phyloP scores from a whole-genome alignment of 2,888 invertebrate genomes.

The Caenorhabditis zanzibari region DNA sequence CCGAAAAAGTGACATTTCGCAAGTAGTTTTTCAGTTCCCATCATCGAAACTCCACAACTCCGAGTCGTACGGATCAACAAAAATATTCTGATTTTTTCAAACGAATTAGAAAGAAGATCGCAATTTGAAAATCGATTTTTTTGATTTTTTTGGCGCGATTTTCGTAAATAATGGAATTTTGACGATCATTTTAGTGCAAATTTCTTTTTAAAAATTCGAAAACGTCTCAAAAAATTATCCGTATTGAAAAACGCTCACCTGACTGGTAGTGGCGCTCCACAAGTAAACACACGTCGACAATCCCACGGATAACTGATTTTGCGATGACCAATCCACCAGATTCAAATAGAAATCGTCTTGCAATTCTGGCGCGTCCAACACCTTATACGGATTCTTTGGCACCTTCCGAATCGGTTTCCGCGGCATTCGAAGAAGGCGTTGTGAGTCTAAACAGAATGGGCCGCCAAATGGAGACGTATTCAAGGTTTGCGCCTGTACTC shows the following conservation, averaged over 20 bases:
- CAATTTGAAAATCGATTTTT: no score
- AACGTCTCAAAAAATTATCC: background rate
- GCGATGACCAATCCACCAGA: slow-evolving; percentile 99
- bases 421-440: slow-evolving; percentile 94
- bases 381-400: slow-evolving; percentile 98
- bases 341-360: slow-evolving; percentile 99
- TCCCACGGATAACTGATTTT: slow-evolving; percentile 98
- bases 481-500: background rate
- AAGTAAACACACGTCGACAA: slow-evolving; percentile 97
- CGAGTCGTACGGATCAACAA: no score
- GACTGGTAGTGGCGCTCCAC: slow-evolving; percentile 99
- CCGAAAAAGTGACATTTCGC: no score
- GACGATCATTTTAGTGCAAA: no score
- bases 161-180: no score
- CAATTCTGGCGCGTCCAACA: slow-evolving; percentile 94
- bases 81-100: no score
- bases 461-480: slow-evolving; percentile 85
- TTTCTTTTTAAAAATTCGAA: no score
- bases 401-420: slow-evolving; percentile 98
- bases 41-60: background rate
- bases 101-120: no score
- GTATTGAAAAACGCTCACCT: slow-evolving; percentile 84
- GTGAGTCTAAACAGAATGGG: slow-evolving; percentile 95
- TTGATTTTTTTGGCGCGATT: no score
- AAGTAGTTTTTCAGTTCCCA: background rate